Evolutionary conservation across 2,113 vertebrate species (phyloP), one percentile per base, ranked within the genome.

Genomic region (Sigmodon hispidus): DNA sequence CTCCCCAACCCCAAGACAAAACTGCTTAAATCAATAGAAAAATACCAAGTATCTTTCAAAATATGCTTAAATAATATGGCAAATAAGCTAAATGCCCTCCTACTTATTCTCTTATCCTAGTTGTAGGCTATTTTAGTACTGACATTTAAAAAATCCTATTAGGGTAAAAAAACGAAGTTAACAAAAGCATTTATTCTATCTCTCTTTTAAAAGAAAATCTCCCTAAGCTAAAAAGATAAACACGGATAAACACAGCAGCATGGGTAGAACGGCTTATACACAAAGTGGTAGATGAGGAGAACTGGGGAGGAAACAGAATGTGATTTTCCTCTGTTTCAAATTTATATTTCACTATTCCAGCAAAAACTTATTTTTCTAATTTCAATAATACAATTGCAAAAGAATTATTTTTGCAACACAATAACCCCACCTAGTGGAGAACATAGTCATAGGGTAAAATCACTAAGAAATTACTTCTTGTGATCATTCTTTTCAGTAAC

Each of bases 401-500:
- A 1, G 77, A 6, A 93, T 94, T 43, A 8, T 40, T 40, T 95
- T 77, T 69, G 13, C 4, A 90, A 93, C 48, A 85, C 90, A 94
- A 86, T 90, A 97, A 73, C 96, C 3, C 97, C 97, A 95, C 52
- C 97, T 98, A 97, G 97, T 97, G 97, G 96, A 90, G 73, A 87
- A 87, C 26, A 61, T 1, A 89, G 75, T 45, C 40, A 72, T 22
- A 45, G 72, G 94, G 5, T 84, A 97, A 97, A 45, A 94, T 83
- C 6, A 21, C 63, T 88, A 91, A 95, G 55, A 86, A 86, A 87
- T 50, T 63, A 34, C 12, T n/a, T 72, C 59, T 92, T 86, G 77
- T 80, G 57, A 45, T 84, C 29, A 67, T n/a, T 76, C 94, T 94
- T 93, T 86, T 88, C 89, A 3, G 93, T 31, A 89, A 55, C 75